A percentile compares a stretch with the other conserved stretches of the same genome.
These are phyloP conservation scores for Lophius americanus DNA, from an alignment of 2,797 vertebrate genomes.

Conservation along the genomic window DNA sequence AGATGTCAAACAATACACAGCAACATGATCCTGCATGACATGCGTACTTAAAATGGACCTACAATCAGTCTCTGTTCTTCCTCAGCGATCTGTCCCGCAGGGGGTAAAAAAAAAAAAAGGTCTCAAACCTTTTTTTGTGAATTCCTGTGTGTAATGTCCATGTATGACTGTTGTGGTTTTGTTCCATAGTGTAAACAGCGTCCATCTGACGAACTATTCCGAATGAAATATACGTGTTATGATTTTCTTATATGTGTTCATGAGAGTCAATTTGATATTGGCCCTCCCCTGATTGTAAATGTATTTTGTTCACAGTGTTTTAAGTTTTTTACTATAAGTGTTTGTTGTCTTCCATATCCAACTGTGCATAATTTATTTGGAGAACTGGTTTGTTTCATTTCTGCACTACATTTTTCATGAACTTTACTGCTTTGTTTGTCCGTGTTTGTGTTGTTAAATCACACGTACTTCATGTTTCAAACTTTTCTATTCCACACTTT, in stretches of 20 bases:
- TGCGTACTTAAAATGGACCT: conserved; percentile 52
- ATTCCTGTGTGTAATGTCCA: conserved; percentile 61
- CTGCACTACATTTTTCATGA: conserved; percentile 24
- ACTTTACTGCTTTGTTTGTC: conserved; percentile 37
- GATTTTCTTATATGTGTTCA: conserved; percentile 46
- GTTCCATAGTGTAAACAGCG: conserved; percentile 44
- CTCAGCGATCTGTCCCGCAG: conserved; percentile 38
- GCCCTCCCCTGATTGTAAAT: conserved; percentile 32
- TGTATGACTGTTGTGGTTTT: conserved; percentile 72
- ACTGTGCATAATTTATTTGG: conserved; percentile 20
- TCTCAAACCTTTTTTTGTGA: conserved; percentile 65
- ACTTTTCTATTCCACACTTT: not conserved
- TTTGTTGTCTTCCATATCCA: conserved; percentile 49
- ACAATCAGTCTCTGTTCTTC: conserved; percentile 50
- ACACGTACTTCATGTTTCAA: conserved; percentile 22
- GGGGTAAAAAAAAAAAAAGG: conserved; percentile 62
- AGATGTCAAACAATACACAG: conserved; percentile 47
- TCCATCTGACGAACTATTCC: conserved; percentile 46
- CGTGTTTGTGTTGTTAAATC: conserved; percentile 34
- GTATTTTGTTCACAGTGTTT: conserved; percentile 38
- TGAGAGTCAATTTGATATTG: conserved; percentile 26
- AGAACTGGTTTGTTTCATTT: conserved; percentile 22
- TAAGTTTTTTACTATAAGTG: conserved; percentile 18
- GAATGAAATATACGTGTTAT: conserved; percentile 24
- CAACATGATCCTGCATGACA: conserved; percentile 48